Evolutionary conservation across 2,113 vertebrate genomes (phyloP), one percentile per base, ranked within the genome.

Genomic region (Cichladusa arquata): DNA sequence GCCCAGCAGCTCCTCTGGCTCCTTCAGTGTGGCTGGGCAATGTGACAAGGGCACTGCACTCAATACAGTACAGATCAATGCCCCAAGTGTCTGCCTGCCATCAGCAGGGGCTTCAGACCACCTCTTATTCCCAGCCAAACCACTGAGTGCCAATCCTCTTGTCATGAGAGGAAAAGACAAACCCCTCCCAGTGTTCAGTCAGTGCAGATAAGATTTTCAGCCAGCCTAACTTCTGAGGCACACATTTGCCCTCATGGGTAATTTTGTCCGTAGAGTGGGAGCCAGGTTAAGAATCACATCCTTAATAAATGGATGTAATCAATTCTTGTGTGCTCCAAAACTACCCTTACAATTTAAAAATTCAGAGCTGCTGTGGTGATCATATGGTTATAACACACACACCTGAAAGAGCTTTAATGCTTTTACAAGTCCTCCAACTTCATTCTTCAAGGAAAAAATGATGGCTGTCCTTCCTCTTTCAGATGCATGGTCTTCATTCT

Each of bases 381-480:
- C 2, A 31, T 54, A 51, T 4, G 5, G 31, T 87, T 45, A 86
- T 20, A 69, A 19, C 25, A 20, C 79, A 48, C 79, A 48, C 95
- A 99, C 99, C 98, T 99, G 99, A 93, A 99, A 99, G 79, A 99
- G 98, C 98, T 98, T 99, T 45, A 99, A 97, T 14, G 99, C 99
- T 97, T 99, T 99, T 38, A 99, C 98, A 64, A 99, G 98, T 72
- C 99, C 99, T 90, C 99, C 99, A 6, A 99, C 98, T 98, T 99
- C 99, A 98, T 99, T 99, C 95, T 99, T 99, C 88, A 99, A 97
- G 56, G 99, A 99, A 96, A 99, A 99, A 95, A 99, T 98, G 4
- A 99, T 98, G 65, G 99, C 98, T 16, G 98, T 98, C 94, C 98
- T 98, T 28, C 98, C 98, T 84, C 98, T 98, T 96, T 99, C 99